A percentile compares a stretch with the other conserved stretches of the same genome.
Evolutionary conservation across 2,797 vertebrate genomes (phyloP).

Genomic region (Sebastes ruberrimus): DNA sequence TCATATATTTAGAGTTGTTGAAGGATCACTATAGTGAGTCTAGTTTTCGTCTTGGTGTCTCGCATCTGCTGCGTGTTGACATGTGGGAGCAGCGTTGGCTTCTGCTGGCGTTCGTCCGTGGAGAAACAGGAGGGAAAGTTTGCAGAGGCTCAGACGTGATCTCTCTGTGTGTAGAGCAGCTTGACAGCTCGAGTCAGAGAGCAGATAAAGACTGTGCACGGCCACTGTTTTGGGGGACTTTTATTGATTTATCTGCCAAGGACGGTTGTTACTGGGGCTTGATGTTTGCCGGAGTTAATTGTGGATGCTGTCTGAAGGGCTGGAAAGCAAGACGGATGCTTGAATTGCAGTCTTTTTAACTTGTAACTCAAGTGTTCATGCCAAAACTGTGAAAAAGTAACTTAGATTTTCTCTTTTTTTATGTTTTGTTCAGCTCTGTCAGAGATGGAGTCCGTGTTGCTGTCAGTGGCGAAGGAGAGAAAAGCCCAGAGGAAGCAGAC

Average conservation of each 20-base stretch:
- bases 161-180: not conserved
- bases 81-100: not conserved
- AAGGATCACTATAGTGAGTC: not conserved
- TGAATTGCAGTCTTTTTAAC: not conserved
- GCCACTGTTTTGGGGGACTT: not conserved
- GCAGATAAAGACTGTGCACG: not conserved
- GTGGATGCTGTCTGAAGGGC: not conserved
- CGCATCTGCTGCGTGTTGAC: not conserved
- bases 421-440: slow-evolving; percentile 81
- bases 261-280: not conserved
- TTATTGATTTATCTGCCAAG: slow-evolving; percentile 14
- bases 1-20: not conserved
- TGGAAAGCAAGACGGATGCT: not conserved
- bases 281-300: not conserved
- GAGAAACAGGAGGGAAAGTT: slow-evolving; percentile 16
- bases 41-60: not conserved
- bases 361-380: not conserved
- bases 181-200: not conserved
- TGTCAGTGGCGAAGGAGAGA: slow-evolving; percentile 87
- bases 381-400: not conserved
- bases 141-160: slow-evolving; percentile 26
- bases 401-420: not conserved
- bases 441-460: slow-evolving; percentile 90
- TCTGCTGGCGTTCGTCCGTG: not conserved
- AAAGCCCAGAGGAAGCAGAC: slow-evolving; percentile 80